Conservation (phyloP, 1,140 invertebrate species). For the Drosophila sp. region DNA sequence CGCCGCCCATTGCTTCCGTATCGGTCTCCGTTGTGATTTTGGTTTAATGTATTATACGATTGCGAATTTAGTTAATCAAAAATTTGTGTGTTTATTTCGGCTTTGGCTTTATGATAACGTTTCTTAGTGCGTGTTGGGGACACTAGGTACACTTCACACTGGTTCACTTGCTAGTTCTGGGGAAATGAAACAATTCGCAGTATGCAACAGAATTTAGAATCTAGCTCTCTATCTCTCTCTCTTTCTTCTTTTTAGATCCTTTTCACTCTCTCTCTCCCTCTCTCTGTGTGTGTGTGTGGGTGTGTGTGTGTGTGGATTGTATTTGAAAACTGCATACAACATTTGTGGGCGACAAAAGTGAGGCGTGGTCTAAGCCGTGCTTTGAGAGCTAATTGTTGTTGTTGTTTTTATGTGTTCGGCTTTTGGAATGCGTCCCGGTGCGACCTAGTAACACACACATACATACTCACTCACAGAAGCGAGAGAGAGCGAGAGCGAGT, state of each 20-base stretch:
- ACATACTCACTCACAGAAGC: neutral
- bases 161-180: conserved; percentile 17
- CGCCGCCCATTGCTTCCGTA: conserved; percentile 86
- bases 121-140: conserved; percentile 21
- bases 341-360: conserved; percentile 11
- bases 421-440: conserved; percentile 57
- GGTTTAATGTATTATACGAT: conserved; percentile 23
- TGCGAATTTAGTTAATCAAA: conserved; percentile 23
- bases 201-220: conserved; percentile 46
- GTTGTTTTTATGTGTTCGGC: conserved; percentile 11
- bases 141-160: conserved; percentile 2
- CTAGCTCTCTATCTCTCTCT: neutral
- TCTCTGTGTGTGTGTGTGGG: conserved; percentile 9
- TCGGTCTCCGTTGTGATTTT: conserved; percentile 75
- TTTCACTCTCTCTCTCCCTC: conserved; percentile 11
- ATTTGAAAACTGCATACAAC: conserved; percentile 15
- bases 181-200: conserved; percentile 72
- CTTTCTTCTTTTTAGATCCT: neutral
- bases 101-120: conserved; percentile 10
- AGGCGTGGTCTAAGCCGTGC: conserved; percentile 38
- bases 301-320: conserved; percentile 9
- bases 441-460: conserved; percentile 67
- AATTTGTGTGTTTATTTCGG: neutral
- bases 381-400: conserved; percentile 25
- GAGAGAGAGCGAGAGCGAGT: neutral